phyloP scores from a whole-genome alignment of 2,888 invertebrate genomes.

The Incurvaria masculella region DNA sequence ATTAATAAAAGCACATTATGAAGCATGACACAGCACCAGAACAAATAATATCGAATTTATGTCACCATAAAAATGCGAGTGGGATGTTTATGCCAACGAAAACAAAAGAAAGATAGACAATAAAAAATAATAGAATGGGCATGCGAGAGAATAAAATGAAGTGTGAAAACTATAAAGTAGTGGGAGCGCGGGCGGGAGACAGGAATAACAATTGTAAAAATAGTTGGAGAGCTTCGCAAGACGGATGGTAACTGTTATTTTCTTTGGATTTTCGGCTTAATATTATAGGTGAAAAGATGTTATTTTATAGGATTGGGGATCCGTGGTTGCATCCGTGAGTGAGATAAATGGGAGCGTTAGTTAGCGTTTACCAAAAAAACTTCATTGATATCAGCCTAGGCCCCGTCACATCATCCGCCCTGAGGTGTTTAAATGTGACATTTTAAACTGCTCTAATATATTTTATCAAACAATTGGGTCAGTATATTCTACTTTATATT shows the following conservation, averaged over 20 bases:
- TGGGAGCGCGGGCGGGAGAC: slow-evolving; percentile 19
- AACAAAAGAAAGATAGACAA: not conserved
- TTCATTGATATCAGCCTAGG: too few species aligned
- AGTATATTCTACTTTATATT: too few species aligned
- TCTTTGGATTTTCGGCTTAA: not conserved
- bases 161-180: slow-evolving; percentile 40
- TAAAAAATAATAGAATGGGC: not conserved
- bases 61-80: not conserved
- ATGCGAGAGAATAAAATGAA: slow-evolving; percentile 14
- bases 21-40: too few species aligned
- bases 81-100: not conserved
- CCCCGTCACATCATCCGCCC: too few species aligned
- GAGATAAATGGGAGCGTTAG: not conserved
- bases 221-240: not conserved
- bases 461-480: too few species aligned
- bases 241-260: not conserved
- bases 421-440: too few species aligned
- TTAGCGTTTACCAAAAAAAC: too few species aligned
- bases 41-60: not conserved
- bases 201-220: not conserved
- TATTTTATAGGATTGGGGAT: not conserved
- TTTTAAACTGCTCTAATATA: too few species aligned
- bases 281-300: not conserved
- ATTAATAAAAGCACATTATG: too few species aligned
- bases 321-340: not conserved